These are phyloP conservation scores for Aythya fuligula DNA, from an alignment of 2,797 vertebrate genomes.

Conservation along the genomic window DNA sequence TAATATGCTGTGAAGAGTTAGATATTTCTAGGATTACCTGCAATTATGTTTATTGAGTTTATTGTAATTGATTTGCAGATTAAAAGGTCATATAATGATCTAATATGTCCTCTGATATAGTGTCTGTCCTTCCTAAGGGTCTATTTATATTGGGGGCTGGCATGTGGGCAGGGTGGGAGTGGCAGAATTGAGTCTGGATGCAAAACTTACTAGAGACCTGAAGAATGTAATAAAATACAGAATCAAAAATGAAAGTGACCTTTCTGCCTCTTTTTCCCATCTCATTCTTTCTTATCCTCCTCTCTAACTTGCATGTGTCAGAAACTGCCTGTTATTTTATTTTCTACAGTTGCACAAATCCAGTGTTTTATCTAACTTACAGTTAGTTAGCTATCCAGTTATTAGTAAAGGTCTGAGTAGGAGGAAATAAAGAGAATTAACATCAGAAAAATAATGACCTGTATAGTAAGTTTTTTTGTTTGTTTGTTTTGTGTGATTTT, in stretches of 20 bases:
- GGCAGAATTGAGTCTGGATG: not conserved
- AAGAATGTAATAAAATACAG: not conserved
- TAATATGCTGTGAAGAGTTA: not conserved
- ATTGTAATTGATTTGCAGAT: constrained; percentile 17
- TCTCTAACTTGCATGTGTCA: not conserved
- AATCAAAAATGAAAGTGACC: not conserved
- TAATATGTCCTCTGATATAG: not conserved
- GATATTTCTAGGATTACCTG: not conserved
- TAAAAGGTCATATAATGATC: not conserved
- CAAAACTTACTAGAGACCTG: not conserved
- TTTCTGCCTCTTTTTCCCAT: not conserved
- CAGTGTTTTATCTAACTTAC: not conserved
- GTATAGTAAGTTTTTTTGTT: not conserved
- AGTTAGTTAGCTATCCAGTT: not conserved
- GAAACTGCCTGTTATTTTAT: not conserved
- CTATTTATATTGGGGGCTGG: not conserved
- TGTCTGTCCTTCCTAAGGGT: not conserved
- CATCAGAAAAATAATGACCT: not conserved
- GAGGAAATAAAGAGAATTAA: not conserved
- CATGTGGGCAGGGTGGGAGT: not conserved
- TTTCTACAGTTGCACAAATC: not conserved
- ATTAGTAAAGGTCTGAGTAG: not conserved
- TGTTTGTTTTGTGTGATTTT: too few species aligned
- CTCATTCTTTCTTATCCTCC: not conserved
- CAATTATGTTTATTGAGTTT: constrained; percentile 34